Evolutionary conservation across 2,113 vertebrate genomes (phyloP), one percentile per base, ranked within the genome.

Genomic region (Sphaerodactylus townsendi): DNA sequence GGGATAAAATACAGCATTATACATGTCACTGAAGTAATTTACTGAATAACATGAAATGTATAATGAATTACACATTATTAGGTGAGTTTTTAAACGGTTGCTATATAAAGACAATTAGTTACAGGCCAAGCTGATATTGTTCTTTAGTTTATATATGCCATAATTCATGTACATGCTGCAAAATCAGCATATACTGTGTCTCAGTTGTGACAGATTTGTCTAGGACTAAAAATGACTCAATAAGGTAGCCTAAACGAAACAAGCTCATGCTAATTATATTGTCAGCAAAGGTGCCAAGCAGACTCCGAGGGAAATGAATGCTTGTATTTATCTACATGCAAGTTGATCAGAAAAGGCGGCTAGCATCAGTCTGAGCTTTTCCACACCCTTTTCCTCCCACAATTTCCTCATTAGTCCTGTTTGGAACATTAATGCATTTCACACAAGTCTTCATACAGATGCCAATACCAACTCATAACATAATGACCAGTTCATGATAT

Each of bases 151-250:
- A 4, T 86, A 87, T 93, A 88, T 92, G 64, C 85, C 86, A 80
- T 23, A 48, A 77, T 84, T 78, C 89, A 62, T 91, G 62, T 82
- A 86, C 3, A 84, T 88, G 83, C 86, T 91, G 88, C 92, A 87
- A 88, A 92, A 91, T 93, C 87, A 90, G 90, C 77, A 92, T 89
- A 90, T 88, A 93, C 68, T 73, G 64, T 35, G 80, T 94, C 66
- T 91, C 86, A 93, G 88, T 90, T 89, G 87, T 85, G 85, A 94
- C 86, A 89, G 88, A 90, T 85, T 90, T 91, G 89, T 82, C 90
- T 84, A 91, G 90, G 56, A 5, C 68, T 90, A 89, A 88, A 93
- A 93, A 90, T 81, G 50, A 89, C 87, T 90, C 82, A 85, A 77
- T 92, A 66, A 86, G 50, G 68, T 69, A 86, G 71, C 87, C 59